Base-by-base conservation (phyloP, 2,113 vertebrate genomes). In the Panthera uncia region DNA sequence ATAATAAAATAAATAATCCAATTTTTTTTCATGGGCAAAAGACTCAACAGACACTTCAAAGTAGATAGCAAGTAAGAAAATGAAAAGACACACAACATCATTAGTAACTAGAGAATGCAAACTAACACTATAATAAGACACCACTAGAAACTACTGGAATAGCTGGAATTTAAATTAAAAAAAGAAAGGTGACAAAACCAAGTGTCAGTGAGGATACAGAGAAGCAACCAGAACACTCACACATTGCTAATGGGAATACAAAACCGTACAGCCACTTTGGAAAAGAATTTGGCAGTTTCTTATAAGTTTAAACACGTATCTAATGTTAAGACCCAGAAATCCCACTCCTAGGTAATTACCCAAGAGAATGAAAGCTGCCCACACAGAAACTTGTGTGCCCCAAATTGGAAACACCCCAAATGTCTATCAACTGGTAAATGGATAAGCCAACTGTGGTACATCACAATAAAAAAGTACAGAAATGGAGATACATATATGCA, bases 351-450 rank as follows among this genome's bases (percentile, higher is more conserved):
- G 36, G 19, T 52, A 66, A n/a, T 92, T 89, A 33, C 14, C 76
- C 76, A 66, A 81, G 15, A 31, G 50, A 91, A 91, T 48, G 55
- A 96, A 91, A 96, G 63, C 31, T 84, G 41, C 48, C 57, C 71
- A 92, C 68, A n/a, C 11, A 69, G 74, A 92, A 50, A 61, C 31
- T 88, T 81, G 68, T 65, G 45, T 31, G n/a, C 36, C 36, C 6
- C 19, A 87, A 93, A 73, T 80, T 87, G 63, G 55, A 92, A 94
- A 88, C 31, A 92, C 63, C 18, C 18, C 81, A 88, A 55, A 88
- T 63, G 7, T 15, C 31, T 33, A 80, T 71, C 57, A 71, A 6
- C 18, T 76, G 57, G 36, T 48, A 48, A 57, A 71, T 18, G 33
- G 15, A 31, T n/a, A 78, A 81, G 33, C 41, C 45, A 86, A 78